These are phyloP conservation scores for Melieria picta DNA, from an alignment of 2,888 invertebrate species.

Conservation along the genomic window DNA sequence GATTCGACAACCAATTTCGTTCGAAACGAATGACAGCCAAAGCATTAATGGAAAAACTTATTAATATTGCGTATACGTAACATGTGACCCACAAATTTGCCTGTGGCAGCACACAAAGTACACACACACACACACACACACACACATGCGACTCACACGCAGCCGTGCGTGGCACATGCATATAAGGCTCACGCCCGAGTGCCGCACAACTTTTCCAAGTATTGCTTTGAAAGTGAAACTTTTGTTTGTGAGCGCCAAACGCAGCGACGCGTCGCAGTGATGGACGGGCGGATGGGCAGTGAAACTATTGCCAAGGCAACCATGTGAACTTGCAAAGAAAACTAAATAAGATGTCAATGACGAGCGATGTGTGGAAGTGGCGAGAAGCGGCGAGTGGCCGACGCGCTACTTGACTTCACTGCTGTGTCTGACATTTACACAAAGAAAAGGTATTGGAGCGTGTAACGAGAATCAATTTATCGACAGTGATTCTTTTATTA, in stretches of 20 bases:
- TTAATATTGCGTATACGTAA: neutral
- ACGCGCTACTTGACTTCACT: neutral
- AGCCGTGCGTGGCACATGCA: no score
- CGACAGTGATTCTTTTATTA: neutral
- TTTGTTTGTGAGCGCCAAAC: no score
- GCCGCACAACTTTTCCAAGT: no score
- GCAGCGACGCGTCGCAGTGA: no score
- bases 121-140: neutral
- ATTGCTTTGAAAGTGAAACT: no score
- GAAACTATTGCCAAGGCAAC: neutral
- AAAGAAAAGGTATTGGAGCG: slow-evolving; percentile 23
- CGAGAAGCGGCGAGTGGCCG: neutral
- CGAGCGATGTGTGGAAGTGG: neutral
- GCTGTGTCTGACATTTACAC: slow-evolving; percentile 21
- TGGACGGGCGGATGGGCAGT: no score
- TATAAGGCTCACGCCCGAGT: neutral
- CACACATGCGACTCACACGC: neutral
- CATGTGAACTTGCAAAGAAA: neutral
- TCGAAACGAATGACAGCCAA: neutral
- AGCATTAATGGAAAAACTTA: slow-evolving; percentile 13
- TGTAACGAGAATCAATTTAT: slow-evolving; percentile 33
- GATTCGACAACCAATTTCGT: no score
- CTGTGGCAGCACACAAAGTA: neutral
- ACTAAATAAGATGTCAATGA: slow-evolving; percentile 11
- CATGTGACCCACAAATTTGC: neutral